phyloP scores from a whole-genome alignment of 2,113 vertebrate species.

The Oreamnos americanus region DNA sequence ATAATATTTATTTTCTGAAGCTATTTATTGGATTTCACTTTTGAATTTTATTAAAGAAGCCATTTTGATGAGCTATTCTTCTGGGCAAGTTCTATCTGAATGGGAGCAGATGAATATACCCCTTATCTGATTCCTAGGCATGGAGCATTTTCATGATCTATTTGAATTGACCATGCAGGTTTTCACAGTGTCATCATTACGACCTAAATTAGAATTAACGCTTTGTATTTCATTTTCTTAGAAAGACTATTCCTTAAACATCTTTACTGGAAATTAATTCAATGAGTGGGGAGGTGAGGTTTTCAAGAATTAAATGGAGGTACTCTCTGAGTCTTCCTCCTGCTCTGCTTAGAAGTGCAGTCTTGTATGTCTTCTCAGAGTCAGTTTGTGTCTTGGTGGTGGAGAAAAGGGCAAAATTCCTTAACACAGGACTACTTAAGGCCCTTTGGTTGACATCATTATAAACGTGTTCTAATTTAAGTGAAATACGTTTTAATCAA shows the following conservation, averaged over 20 bases:
- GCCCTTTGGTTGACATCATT: background rate
- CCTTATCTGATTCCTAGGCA: background rate
- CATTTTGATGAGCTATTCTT: background rate
- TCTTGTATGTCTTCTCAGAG: background rate
- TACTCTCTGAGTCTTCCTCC: background rate
- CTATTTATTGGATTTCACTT: constrained; percentile 14
- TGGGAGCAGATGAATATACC: background rate
- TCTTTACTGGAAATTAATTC: background rate
- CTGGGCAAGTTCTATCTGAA: background rate
- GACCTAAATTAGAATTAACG: background rate
- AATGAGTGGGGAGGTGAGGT: background rate
- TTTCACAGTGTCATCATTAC: background rate
- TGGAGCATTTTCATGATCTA: background rate
- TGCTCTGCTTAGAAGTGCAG: background rate
- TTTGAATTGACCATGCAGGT: background rate
- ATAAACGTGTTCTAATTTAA: background rate
- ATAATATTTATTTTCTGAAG: background rate
- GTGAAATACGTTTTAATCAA: background rate
- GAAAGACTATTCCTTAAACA: background rate
- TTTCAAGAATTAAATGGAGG: background rate
- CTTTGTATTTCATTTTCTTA: background rate
- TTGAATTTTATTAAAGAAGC: constrained; percentile 25
- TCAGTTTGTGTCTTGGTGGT: background rate
- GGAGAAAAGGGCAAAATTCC: background rate
- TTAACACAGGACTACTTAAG: background rate